Evolutionary conservation across 1,140 invertebrate genomes (phyloP).

Genomic region (Phortica variegata): DNA sequence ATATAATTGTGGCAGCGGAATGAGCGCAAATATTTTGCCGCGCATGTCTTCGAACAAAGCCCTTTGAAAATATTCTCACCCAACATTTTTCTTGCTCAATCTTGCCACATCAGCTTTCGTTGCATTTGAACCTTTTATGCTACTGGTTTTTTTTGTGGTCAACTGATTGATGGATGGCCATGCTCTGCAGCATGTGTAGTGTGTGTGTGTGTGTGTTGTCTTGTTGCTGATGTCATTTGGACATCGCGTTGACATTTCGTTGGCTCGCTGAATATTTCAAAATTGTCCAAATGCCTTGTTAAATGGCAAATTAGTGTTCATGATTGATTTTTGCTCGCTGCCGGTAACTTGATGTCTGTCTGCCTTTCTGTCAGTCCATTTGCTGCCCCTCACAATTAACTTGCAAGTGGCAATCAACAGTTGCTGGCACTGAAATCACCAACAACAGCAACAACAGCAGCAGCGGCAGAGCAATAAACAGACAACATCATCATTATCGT

Average conservation of each 20-base stretch:
- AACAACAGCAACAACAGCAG: conserved; percentile 41
- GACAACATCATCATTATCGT: conserved; percentile 23
- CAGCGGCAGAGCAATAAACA: background rate
- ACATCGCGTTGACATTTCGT: conserved; percentile 41
- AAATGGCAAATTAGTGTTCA: conserved; percentile 57
- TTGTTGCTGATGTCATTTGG: conserved; percentile 19
- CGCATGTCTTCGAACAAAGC: no score
- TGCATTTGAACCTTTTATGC: background rate
- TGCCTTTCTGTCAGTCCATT: no score
- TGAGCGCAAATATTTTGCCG: no score
- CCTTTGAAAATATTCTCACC: no score
- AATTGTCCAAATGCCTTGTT: conserved; percentile 58
- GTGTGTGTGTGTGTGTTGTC: conserved; percentile 6
- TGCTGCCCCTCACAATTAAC: no score
- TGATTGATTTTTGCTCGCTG: conserved; percentile 43
- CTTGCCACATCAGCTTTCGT: conserved; percentile 1
- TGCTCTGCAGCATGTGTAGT: no score
- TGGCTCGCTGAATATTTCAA: conserved; percentile 44
- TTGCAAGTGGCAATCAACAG: conserved; percentile 38
- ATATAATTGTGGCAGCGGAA: no score
- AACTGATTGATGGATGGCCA: conserved; percentile 46
- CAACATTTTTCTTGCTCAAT: conserved; percentile 10
- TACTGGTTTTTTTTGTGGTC: conserved; percentile 24
- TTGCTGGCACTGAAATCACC: conserved; percentile 22
- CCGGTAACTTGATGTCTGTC: background rate